Evolutionary conservation across 2,888 invertebrate species (phyloP).

Genomic region (Dynastes hyllus): DNA sequence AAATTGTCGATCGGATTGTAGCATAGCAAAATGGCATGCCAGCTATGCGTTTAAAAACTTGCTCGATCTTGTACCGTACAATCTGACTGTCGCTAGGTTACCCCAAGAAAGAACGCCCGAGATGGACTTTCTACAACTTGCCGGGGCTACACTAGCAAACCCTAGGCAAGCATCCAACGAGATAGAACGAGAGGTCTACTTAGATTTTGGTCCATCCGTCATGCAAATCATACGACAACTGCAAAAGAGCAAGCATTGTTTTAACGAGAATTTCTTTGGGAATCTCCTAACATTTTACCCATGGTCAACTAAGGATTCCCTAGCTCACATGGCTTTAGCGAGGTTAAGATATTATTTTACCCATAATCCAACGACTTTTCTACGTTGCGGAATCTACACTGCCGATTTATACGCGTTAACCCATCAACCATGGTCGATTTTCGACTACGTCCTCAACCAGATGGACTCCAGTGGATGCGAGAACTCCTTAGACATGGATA

Average conservation of each 20-base stretch:
- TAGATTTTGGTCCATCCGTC: conserved; percentile 12
- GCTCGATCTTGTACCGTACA: not conserved
- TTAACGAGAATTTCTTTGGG: conserved; percentile 25
- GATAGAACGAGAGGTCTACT: not conserved
- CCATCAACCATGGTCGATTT: not conserved
- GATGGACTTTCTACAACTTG: not conserved
- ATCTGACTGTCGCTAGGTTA: not conserved
- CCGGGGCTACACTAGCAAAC: not conserved
- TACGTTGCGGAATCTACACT: not conserved
- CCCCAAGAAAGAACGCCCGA: not conserved
- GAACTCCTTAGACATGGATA: not conserved
- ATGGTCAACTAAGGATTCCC: not conserved
- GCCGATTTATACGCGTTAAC: not conserved
- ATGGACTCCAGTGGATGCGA: conserved; percentile 12
- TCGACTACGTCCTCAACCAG: conserved; percentile 26
- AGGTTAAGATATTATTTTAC: conserved; percentile 20
- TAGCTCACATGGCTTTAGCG: not conserved
- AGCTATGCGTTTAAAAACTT: not conserved
- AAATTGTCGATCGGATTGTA: not conserved
- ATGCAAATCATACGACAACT: not conserved
- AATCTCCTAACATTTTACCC: conserved; percentile 25
- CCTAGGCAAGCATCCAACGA: not conserved
- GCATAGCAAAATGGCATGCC: not conserved
- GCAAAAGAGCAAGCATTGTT: conserved; percentile 5
- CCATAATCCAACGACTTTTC: not conserved